phyloP scores from a whole-genome alignment of 2,113 vertebrate genomes.

The Cochlearius cochlearius region DNA sequence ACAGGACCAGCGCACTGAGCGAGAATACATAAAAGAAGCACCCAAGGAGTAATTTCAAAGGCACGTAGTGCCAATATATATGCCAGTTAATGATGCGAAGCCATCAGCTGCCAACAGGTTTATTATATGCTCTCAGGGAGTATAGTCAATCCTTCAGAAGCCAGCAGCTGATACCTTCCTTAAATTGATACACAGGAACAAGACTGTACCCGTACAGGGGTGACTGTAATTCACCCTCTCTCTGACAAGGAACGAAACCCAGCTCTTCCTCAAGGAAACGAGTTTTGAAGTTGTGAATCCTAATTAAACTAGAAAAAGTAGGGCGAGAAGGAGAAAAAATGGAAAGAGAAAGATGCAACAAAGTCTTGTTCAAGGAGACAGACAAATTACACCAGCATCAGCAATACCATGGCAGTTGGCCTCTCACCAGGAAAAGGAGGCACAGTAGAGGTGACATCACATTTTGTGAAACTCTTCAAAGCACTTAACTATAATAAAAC shows the following conservation, averaged over 20 bases:
- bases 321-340: not conserved
- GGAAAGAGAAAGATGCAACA: not conserved
- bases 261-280: not conserved
- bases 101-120: not conserved
- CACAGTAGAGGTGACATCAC: not conserved
- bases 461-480: not conserved
- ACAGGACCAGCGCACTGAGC: accelerated
- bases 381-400: not conserved
- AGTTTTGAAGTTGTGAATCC: not conserved
- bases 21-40: not conserved
- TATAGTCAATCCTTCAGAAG: not conserved
- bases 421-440: not conserved
- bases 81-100: not conserved
- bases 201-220: accelerated
- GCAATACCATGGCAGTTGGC: not conserved
- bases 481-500: not conserved
- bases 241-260: not conserved
- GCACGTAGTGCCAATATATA: accelerated
- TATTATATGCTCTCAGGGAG: not conserved
- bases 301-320: not conserved
- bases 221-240: not conserved
- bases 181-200: not conserved
- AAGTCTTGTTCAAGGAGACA: not conserved
- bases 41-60: not conserved
- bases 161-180: not conserved